A percentile compares a stretch with the other conserved stretches of the same genome.
Conservation (phyloP, 92 coral and sea anemone species). For the Zoanthus sociatus region DNA sequence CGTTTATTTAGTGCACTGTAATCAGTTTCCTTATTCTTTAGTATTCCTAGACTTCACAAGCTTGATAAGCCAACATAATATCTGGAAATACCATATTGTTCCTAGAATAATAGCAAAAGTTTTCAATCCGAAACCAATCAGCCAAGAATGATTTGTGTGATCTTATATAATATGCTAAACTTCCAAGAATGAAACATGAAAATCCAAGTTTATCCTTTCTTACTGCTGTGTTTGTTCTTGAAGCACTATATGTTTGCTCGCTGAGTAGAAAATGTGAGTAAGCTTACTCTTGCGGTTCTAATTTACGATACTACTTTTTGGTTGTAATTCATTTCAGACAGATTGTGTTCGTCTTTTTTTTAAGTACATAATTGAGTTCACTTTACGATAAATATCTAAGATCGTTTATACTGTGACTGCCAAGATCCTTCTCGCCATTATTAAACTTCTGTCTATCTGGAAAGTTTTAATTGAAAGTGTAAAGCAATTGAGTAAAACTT, state of each 20-base stretch:
- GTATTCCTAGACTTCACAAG: not conserved
- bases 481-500: not conserved
- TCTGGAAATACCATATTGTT: no score
- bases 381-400: not conserved
- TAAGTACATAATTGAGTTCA: slow-evolving; percentile 2
- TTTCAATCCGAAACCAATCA: no score
- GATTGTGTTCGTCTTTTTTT: not conserved
- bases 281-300: not conserved
- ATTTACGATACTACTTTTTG: not conserved
- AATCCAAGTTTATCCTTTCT: not conserved
- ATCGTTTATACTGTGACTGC: not conserved
- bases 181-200: not conserved
- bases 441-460: not conserved
- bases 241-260: slow-evolving; percentile 3
- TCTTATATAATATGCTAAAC: not conserved
- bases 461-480: not conserved
- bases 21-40: slow-evolving; percentile 20
- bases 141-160: not conserved
- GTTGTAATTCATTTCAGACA: not conserved
- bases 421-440: not conserved
- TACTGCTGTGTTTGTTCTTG: not conserved
- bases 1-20: slow-evolving; percentile 6
- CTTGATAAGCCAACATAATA: not conserved
- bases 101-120: no score
- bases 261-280: not conserved